phyloP scores from a whole-genome alignment of 1,140 invertebrate species.

The Drosophila watanabei region DNA sequence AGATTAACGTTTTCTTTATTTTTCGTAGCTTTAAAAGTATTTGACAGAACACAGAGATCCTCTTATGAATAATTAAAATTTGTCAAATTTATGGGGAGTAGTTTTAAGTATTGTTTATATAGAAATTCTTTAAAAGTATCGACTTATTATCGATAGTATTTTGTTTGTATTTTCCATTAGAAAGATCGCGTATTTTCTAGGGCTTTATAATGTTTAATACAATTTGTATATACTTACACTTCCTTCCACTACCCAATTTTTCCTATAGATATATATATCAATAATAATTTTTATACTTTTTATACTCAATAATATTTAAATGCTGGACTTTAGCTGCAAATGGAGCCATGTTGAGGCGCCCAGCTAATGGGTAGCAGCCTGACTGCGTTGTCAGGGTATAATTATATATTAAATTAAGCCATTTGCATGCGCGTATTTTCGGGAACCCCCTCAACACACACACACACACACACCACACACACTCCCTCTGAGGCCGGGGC shows the following conservation, averaged over 20 bases:
- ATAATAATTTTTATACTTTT: background rate
- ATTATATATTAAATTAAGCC: slow-evolving; percentile 83
- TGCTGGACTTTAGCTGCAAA: background rate
- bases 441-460: background rate
- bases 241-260: background rate
- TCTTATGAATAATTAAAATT: background rate
- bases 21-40: background rate
- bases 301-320: background rate
- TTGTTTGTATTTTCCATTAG: background rate
- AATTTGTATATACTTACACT: background rate
- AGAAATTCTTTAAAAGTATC: background rate
- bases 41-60: background rate
- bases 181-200: background rate
- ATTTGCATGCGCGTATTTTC: slow-evolving; percentile 81
- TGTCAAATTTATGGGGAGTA: background rate
- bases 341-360: background rate
- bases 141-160: background rate
- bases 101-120: background rate
- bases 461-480: background rate
- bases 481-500: slow-evolving; percentile 37
- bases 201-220: background rate
- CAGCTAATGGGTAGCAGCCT: slow-evolving; percentile 2
- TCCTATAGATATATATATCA: background rate
- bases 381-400: slow-evolving; percentile 56
- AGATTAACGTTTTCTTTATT: no score